A percentile compares a stretch with the other conserved stretches of the same genome.
Evolutionary conservation across 2,797 vertebrate genomes (phyloP).

Genomic region (Sarcoramphus papa): DNA sequence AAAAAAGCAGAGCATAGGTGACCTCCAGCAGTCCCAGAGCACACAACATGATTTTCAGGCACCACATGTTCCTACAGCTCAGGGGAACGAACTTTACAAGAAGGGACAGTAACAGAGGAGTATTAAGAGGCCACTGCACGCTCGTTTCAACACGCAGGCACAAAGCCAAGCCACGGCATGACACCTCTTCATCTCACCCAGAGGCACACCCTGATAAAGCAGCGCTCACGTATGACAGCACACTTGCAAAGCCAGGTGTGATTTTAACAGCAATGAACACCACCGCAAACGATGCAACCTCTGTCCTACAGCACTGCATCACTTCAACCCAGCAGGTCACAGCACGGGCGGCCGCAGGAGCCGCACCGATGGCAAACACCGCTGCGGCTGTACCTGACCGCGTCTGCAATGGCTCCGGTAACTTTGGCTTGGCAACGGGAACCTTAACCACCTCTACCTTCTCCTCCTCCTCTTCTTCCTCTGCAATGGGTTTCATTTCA

Average conservation of each 20-base stretch:
- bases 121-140: not conserved
- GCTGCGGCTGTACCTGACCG: conserved; percentile 44
- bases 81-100: not conserved
- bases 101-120: not conserved
- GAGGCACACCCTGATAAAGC: not conserved
- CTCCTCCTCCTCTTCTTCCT: conserved; percentile 59
- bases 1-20: not conserved
- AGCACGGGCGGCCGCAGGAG: not conserved
- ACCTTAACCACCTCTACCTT: conserved; percentile 50
- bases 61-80: not conserved
- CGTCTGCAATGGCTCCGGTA: not conserved
- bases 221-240: not conserved
- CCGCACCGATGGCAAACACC: not conserved
- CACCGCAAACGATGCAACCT: not conserved
- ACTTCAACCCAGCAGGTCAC: not conserved
- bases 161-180: not conserved
- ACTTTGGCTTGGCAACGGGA: conserved; percentile 21
- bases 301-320: not conserved
- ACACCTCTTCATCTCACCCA: not conserved
- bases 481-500: conserved; percentile 59
- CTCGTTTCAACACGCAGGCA: not conserved
- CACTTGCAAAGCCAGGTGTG: not conserved
- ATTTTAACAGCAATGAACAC: not conserved
- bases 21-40: not conserved
- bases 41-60: not conserved